Evolutionary conservation across 2,797 vertebrate species (phyloP), one percentile per base, ranked within the genome.

Genomic region (Propithecus deckenii): DNA sequence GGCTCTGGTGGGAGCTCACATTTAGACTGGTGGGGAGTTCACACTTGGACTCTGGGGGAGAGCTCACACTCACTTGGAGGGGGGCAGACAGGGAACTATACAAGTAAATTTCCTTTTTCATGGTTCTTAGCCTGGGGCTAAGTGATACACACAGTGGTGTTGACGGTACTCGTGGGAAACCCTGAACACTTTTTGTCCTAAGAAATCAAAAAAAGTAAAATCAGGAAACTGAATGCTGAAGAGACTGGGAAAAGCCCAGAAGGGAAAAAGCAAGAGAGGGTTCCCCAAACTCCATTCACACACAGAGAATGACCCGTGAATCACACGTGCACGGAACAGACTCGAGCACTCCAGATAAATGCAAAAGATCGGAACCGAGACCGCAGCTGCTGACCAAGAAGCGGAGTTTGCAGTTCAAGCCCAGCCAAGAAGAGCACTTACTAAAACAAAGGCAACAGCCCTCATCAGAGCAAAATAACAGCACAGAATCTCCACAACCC

Each of bases 121-220:
- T 1, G 46, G 50, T 28, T n/a, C 67, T 23, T 20, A n/a, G 23
- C 38, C 85, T 35, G 9, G 38, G 23, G 13, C 25, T 55, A 13
- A 46, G 32, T 1, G 18, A 50, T 11, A 2, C 14, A 5, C 32
- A 20, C 0, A 0, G 5, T 1, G 18, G 11, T 23, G 38, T 15
- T 11, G 41, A 74, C 41, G 30, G 15, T 0, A n/a, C 20, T 0
- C 0, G 15, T 55, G 59, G 89, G 9, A 55, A 41, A 61, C 13
- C 5, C 32, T 4, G 5, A 5, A 25, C 32, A 25, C 43, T 71
- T 52, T 63, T 75, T 25, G 12, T 48, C 12, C n/a, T 32, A 57
- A 25, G n/a, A 71, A 57, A 91, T 25, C 28, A 55, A 71, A n/a
- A n/a, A 46, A 63, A n/a, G 11, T 13, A 8, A 92, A 52, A 35